Evolutionary conservation across 2,113 vertebrate genomes (phyloP).

Genomic region (Aramus guarauna): DNA sequence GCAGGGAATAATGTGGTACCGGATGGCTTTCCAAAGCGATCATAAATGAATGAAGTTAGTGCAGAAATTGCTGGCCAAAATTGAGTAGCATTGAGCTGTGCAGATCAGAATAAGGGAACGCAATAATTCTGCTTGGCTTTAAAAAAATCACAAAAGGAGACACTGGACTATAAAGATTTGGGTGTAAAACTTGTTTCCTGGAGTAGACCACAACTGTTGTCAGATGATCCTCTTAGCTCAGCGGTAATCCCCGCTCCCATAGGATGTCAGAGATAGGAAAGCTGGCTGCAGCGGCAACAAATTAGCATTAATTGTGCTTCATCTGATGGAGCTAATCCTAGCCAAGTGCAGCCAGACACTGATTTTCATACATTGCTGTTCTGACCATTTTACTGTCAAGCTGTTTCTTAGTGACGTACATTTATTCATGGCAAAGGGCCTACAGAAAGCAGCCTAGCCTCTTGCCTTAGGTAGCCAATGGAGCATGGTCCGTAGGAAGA

Average conservation of each 20-base stretch:
- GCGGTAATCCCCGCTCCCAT: not conserved
- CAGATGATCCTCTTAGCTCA: not conserved
- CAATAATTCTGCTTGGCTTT: not conserved
- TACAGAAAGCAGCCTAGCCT: not conserved
- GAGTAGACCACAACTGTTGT: not conserved
- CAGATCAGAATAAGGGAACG: not conserved
- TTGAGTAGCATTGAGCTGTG: not conserved
- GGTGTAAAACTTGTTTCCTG: not conserved
- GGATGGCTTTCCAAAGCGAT: not conserved
- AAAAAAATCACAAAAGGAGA: not conserved
- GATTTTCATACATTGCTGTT: not conserved
- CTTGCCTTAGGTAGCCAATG: not conserved
- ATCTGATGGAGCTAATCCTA: not conserved
- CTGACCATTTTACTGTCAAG: not conserved
- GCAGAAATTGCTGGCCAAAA: not conserved
- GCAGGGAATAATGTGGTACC: not conserved
- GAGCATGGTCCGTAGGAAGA: not conserved
- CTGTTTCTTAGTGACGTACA: not conserved
- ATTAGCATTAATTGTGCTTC: slow-evolving; percentile 15
- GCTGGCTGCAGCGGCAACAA: not conserved
- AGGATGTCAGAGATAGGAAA: not conserved
- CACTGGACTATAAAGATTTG: not conserved
- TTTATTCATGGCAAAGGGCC: not conserved
- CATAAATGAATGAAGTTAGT: not conserved
- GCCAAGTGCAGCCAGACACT: not conserved